Base-by-base conservation (phyloP, 2,888 invertebrate species). In the Cheiracanthium punctorium region DNA sequence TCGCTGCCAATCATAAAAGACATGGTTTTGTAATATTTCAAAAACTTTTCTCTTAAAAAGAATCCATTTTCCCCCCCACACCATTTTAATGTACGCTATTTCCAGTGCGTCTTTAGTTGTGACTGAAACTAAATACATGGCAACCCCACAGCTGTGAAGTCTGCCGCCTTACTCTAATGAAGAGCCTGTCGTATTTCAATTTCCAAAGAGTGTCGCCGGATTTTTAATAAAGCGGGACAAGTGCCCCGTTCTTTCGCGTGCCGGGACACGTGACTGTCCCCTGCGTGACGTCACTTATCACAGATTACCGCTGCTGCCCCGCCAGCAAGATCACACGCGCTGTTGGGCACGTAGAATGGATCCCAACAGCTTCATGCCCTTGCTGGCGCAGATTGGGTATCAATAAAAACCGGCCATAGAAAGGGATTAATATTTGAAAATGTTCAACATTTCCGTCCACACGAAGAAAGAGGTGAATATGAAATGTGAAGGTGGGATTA, bases 191-290 rank as follows among this genome's bases (percentile, higher is more conserved):
- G 20, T 20, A 20, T 65, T 73, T 64, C 74, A 72, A 71, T 64
- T 29, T 43, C 28, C 24, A 32, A n/a, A 64, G 29, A 82, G 69
- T 74, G 69, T 70, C 75, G 64, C 75, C 70, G 32, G 70, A 69
- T 28, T 82, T 82, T 82, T 82, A 82, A 82, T 82, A 69, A 82
- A 37, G 30, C 14, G n/a, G 58, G 74, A 41, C 41, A 64, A 75
- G 82, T 58, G 75, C 69, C 33, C 75, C 41, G 28, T 4, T 67
- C 67, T 67, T 43, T 69, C 67, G 28, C 43, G 33, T 73, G 58
- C 69, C 33, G 33, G 33, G 41, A 75, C 82, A 48, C 82, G 82
- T 75, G 82, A 41, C 71, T 7, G 12, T 7, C 7, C 12, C 73
- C 20, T 32, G 24, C 29, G 24, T 82, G 82, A 82, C 82, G 82